A percentile compares a stretch with the other conserved stretches of the same genome.
Conservation (phyloP, 2,888 invertebrate species). For the Eretmocerus hayati region DNA sequence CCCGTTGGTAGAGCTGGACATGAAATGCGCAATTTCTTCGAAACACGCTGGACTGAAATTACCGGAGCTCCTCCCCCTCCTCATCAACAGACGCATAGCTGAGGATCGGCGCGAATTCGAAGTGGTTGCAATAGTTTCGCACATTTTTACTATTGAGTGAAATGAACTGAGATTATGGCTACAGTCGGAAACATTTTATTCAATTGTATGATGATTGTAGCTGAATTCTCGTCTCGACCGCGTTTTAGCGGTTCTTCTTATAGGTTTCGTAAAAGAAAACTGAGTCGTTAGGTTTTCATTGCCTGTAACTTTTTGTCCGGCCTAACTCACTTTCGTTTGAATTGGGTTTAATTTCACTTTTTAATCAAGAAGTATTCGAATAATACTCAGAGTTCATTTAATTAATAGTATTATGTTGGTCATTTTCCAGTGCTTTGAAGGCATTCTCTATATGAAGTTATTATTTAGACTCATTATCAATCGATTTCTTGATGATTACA, state of each 20-base stretch:
- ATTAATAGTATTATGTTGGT: no score
- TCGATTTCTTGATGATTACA: no score
- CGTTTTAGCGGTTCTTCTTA: constrained; percentile 38
- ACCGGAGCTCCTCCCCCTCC: constrained; percentile 45
- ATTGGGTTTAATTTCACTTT: constrained; percentile 8
- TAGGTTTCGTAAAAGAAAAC: no score
- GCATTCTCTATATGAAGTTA: no score
- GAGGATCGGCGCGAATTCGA: constrained; percentile 45
- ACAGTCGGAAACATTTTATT: constrained; percentile 6
- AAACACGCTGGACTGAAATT: constrained; percentile 77
- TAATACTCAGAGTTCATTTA: no score
- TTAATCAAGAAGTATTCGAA: constrained; percentile 1
- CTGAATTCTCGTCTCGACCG: constrained; percentile 28
- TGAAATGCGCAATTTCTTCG: constrained; percentile 87
- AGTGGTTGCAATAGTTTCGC: constrained; percentile 46
- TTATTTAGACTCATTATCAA: no score
- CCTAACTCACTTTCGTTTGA: constrained; percentile 17
- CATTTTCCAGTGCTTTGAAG: no score
- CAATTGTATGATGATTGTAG: constrained; percentile 5
- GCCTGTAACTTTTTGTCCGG: constrained; percentile 9
- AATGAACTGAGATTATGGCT: constrained; percentile 1
- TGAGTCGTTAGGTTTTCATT: no score
- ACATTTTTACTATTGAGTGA: constrained; percentile 42
- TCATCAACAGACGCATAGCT: constrained; percentile 38
- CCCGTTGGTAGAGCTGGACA: constrained; percentile 96